Percentiles rank a stretch among this genome's conserved stretches.
These are phyloP conservation scores for Maniola jurtina DNA, from an alignment of 1,140 invertebrate genomes.

Conservation along the genomic window DNA sequence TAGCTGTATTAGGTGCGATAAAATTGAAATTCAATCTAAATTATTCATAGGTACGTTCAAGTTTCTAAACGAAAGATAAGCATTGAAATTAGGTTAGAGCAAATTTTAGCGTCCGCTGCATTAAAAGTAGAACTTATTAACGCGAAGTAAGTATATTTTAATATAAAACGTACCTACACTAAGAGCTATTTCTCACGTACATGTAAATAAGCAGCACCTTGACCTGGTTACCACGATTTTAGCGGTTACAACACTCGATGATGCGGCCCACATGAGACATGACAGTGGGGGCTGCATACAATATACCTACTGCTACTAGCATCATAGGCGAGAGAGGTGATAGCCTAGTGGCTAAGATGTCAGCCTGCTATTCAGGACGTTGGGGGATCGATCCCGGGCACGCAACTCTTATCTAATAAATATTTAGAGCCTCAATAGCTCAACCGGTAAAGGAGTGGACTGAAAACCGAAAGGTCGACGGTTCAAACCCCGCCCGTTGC, in stretches of 20 bases:
- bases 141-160: constrained; percentile 18
- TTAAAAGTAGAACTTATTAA: constrained; percentile 5
- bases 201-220: constrained; percentile 71
- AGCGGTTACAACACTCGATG: constrained; percentile 70
- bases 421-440: too few relatives aligned
- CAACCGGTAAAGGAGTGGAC: too few relatives aligned
- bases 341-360: too few relatives aligned
- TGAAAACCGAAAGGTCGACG: too few relatives aligned
- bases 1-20: not conserved
- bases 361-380: too few relatives aligned
- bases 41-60: not conserved
- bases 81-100: constrained; percentile 10
- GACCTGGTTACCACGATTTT: constrained; percentile 75
- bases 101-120: constrained; percentile 8
- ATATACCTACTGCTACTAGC: too few relatives aligned
- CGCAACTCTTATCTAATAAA: too few relatives aligned
- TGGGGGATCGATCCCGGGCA: too few relatives aligned
- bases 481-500: too few relatives aligned
- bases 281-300: constrained; percentile 33
- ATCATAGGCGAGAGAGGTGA: too few relatives aligned
- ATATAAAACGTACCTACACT: constrained; percentile 36
- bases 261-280: constrained; percentile 46
- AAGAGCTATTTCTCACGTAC: constrained; percentile 70
- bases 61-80: constrained; percentile 5
- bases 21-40: not conserved